phyloP scores from a whole-genome alignment of 2,797 vertebrate species.

The Malacoraja senta region DNA sequence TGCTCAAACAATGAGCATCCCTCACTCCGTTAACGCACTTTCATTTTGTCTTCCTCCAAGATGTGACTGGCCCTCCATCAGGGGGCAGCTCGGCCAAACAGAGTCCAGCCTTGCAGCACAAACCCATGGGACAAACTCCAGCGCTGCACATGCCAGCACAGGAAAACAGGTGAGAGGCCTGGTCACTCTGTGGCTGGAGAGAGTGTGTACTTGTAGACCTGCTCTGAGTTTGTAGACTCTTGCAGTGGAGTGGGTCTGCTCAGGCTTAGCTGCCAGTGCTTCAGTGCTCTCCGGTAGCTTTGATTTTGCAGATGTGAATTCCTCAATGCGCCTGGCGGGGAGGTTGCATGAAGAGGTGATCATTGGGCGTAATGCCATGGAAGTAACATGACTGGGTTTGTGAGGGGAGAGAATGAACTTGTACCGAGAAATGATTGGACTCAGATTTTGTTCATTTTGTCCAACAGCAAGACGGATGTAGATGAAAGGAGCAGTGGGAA shows the following conservation, averaged over 20 bases:
- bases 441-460: neutral
- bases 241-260: neutral
- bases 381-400: neutral
- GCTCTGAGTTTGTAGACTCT: neutral
- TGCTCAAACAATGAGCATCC: too few relatives aligned
- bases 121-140: constrained; percentile 67
- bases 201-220: too few relatives aligned
- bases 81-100: constrained; percentile 86
- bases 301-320: too few relatives aligned
- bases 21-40: neutral
- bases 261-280: neutral
- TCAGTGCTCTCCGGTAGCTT: neutral
- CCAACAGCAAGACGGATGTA: constrained; percentile 9
- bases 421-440: too few relatives aligned
- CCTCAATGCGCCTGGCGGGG: neutral
- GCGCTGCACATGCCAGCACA: constrained; percentile 48
- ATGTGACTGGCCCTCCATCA: constrained; percentile 81
- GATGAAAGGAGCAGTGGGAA: constrained; percentile 17
- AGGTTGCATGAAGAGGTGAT: neutral
- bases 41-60: constrained; percentile 55
- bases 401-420: neutral
- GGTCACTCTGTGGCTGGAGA: neutral
- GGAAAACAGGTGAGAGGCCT: constrained; percentile 67
- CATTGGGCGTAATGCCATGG: neutral
- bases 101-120: constrained; percentile 81